Conservation (phyloP, 2,113 vertebrate genomes). For the Nannobrachium achirus region DNA sequence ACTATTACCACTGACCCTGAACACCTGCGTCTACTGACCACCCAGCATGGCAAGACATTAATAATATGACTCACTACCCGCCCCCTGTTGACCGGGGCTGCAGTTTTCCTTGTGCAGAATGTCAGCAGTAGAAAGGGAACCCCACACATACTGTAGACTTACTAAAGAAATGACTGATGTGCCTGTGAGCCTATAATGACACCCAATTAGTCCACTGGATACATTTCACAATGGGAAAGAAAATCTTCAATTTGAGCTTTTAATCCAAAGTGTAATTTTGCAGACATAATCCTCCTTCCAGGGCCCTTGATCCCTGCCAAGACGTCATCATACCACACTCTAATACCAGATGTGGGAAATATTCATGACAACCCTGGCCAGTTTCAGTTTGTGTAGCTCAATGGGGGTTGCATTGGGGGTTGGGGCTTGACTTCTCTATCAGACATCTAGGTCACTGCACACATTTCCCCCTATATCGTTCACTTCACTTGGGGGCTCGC, state of each 20-base stretch:
- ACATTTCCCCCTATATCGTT: slow-evolving; percentile 35
- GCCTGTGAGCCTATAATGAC: not conserved
- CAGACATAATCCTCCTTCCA: not conserved
- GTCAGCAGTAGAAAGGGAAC: not conserved
- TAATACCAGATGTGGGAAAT: slow-evolving; percentile 50
- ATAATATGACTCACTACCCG: slow-evolving; percentile 13
- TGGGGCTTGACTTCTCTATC: slow-evolving; percentile 34
- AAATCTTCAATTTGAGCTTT: not conserved
- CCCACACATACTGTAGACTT: not conserved
- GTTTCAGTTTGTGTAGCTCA: slow-evolving; percentile 16
- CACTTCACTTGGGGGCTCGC: slow-evolving; percentile 40
- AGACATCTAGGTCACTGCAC: slow-evolving; percentile 68
- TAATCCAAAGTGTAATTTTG: slow-evolving; percentile 5
- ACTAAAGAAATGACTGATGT: not conserved
- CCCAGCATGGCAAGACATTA: not conserved
- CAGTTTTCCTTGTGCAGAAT: not conserved
- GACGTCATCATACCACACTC: slow-evolving; percentile 3
- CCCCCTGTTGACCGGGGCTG: not conserved
- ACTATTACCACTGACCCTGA: too few species aligned
- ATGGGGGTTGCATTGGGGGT: not conserved
- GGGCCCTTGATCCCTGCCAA: slow-evolving; percentile 1
- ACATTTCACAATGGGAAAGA: not conserved
- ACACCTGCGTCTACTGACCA: not conserved
- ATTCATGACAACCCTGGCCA: slow-evolving; percentile 52
- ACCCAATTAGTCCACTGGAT: not conserved